Evolutionary conservation across 2,888 invertebrate species (phyloP).

Genomic region (Zaprionus lineosus): DNA sequence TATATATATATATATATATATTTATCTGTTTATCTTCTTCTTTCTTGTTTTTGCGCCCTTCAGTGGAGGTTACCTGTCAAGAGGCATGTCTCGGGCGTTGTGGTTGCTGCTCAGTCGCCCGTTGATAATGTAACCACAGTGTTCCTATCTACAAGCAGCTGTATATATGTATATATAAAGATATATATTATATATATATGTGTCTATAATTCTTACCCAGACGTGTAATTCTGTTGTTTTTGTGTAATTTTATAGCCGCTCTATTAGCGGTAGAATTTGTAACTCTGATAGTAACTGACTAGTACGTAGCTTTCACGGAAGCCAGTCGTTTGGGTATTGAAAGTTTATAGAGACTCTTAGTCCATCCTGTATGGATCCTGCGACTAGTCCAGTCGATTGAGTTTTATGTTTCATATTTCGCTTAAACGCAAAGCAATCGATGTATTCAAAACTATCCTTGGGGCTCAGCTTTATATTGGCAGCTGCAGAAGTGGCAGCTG

Average conservation of each 20-base stretch:
- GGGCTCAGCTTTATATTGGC: constrained; percentile 1
- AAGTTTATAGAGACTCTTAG: too few relatives aligned
- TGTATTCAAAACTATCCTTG: constrained; percentile 5
- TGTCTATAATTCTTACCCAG: constrained; percentile 24
- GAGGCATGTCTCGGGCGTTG: constrained; percentile 35
- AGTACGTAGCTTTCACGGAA: too few relatives aligned
- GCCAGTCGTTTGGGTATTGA: too few relatives aligned
- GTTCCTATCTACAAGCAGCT: too few relatives aligned
- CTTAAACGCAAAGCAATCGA: too few relatives aligned
- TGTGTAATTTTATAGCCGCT: constrained; percentile 10
- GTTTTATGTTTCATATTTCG: too few relatives aligned
- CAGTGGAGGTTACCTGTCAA: constrained; percentile 54
- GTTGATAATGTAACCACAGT: constrained; percentile 72
- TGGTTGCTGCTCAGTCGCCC: constrained; percentile 67
- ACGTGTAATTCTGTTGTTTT: constrained; percentile 28
- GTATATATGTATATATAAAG: too few relatives aligned
- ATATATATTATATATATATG: too few relatives aligned
- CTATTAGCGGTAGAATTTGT: constrained; percentile 53
- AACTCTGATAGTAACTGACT: constrained; percentile 31
- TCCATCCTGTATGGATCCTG: too few relatives aligned
- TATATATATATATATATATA: constrained; percentile 22
- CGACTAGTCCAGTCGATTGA: too few relatives aligned
- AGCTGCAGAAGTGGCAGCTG: constrained; percentile 25
- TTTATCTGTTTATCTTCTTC: constrained; percentile 11
- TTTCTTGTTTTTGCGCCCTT: constrained; percentile 49